Evolutionary conservation across 2,888 invertebrate genomes (phyloP).

Genomic region (Amphipyra tragopoginis): DNA sequence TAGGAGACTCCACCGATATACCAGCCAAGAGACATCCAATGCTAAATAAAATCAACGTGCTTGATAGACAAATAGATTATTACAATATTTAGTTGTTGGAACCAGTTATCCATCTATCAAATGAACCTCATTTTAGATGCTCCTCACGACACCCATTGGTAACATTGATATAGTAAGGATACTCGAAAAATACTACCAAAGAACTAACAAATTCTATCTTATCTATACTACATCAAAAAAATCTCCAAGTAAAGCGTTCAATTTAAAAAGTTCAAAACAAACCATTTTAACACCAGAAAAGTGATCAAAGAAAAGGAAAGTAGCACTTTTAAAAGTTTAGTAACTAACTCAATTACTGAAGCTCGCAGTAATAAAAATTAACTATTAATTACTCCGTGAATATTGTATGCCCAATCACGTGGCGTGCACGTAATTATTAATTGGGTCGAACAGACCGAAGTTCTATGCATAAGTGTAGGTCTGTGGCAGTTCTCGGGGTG

Average conservation of each 20-base stretch:
- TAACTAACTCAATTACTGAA: conserved; percentile 41
- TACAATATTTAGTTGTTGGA: too few species aligned
- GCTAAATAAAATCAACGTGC: too few species aligned
- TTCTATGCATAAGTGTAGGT: conserved; percentile 9
- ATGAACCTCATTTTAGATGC: too few species aligned
- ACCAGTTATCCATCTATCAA: too few species aligned
- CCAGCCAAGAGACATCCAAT: too few species aligned
- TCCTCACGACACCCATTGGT: too few species aligned
- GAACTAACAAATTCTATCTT: too few species aligned
- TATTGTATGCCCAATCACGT: conserved; percentile 43
- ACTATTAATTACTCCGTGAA: conserved; percentile 44
- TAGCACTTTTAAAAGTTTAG: conserved; percentile 14
- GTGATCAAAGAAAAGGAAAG: conserved; percentile 33
- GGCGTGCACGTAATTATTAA: conserved; percentile 39
- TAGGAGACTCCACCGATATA: too few species aligned
- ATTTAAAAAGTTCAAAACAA: conserved; percentile 16
- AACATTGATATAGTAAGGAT: too few species aligned
- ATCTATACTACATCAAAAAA: background rate
- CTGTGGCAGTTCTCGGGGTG: background rate
- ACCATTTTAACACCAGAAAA: conserved; percentile 39
- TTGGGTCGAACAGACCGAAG: conserved; percentile 25
- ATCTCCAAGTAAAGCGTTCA: background rate
- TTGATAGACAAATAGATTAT: too few species aligned
- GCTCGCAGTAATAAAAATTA: conserved; percentile 34
- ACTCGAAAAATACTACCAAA: too few species aligned